phyloP scores from a whole-genome alignment of 2,888 invertebrate genomes.

The Anorthoa munda region DNA sequence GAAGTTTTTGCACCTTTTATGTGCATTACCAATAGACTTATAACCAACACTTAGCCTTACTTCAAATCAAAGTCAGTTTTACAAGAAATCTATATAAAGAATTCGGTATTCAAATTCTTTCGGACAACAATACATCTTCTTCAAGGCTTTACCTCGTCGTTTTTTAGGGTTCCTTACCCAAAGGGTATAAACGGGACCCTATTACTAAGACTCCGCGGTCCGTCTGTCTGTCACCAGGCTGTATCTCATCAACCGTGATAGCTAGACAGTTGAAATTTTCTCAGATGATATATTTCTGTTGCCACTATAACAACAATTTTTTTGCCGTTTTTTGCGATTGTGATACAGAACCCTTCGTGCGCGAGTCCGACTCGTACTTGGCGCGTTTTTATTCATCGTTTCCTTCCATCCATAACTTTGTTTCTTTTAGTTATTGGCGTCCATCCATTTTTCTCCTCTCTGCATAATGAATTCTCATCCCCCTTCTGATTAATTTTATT shows the following conservation, averaged over 20 bases:
- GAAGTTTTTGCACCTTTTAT: slow-evolving; percentile 26
- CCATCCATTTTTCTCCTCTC: slow-evolving; percentile 27
- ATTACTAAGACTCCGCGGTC: too few species aligned
- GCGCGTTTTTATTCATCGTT: slow-evolving; percentile 42
- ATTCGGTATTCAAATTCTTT: slow-evolving; percentile 12
- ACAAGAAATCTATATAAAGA: background rate
- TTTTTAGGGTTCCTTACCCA: too few species aligned
- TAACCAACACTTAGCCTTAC: background rate
- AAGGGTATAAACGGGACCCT: too few species aligned
- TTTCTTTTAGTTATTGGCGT: slow-evolving; percentile 27
- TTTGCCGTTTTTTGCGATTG: too few species aligned
- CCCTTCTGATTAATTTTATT: slow-evolving; percentile 41
- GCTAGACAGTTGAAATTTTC: too few species aligned
- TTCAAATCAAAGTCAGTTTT: slow-evolving; percentile 6
- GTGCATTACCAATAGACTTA: slow-evolving; percentile 9
- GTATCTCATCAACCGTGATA: too few species aligned
- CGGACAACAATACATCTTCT: slow-evolving; percentile 21
- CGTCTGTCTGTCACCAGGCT: too few species aligned
- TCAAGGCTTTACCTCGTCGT: slow-evolving; percentile 15
- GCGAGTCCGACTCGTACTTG: too few species aligned
- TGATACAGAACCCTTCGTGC: too few species aligned
- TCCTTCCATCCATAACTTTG: slow-evolving; percentile 29
- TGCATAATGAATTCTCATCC: slow-evolving; percentile 30
- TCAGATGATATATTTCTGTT: too few species aligned
- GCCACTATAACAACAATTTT: too few species aligned